These are phyloP conservation scores for Eueides isabella DNA, from an alignment of 1,140 invertebrate genomes.

Conservation along the genomic window DNA sequence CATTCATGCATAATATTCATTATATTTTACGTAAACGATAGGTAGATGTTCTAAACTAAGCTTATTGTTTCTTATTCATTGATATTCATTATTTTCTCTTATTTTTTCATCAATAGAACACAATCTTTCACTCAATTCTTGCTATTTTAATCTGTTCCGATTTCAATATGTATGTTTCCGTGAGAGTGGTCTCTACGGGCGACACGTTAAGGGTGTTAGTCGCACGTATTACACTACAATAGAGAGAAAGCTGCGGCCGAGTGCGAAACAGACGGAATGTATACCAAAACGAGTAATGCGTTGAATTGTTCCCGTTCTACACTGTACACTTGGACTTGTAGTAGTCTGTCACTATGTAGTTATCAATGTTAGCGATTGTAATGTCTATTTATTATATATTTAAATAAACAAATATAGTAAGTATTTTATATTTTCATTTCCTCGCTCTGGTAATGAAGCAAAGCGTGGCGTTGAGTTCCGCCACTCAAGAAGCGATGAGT, in stretches of 20 bases:
- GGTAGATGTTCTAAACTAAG: not conserved
- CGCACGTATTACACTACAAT: constrained; percentile 25
- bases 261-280: constrained; percentile 35
- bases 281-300: constrained; percentile 38
- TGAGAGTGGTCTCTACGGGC: constrained; percentile 17
- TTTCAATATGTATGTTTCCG: constrained; percentile 22
- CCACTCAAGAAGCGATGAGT: no score
- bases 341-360: not conserved
- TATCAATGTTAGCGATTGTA: constrained; percentile 18
- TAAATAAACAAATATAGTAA: not conserved
- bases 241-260: constrained; percentile 32
- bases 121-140: constrained; percentile 29
- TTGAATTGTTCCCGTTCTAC: constrained; percentile 36
- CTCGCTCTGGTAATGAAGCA: no score
- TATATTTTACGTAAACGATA: no score
- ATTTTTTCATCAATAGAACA: constrained; percentile 7
- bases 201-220: constrained; percentile 18
- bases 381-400: constrained; percentile 3
- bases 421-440: no score
- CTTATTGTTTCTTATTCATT: not conserved
- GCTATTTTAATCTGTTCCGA: constrained; percentile 28
- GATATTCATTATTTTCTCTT: constrained; percentile 15
- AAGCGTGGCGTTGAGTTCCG: no score
- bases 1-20: no score
- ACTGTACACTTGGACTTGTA: not conserved